phyloP scores from a whole-genome alignment of 2,797 vertebrate species.

The Hippopotamyrus pictus region DNA sequence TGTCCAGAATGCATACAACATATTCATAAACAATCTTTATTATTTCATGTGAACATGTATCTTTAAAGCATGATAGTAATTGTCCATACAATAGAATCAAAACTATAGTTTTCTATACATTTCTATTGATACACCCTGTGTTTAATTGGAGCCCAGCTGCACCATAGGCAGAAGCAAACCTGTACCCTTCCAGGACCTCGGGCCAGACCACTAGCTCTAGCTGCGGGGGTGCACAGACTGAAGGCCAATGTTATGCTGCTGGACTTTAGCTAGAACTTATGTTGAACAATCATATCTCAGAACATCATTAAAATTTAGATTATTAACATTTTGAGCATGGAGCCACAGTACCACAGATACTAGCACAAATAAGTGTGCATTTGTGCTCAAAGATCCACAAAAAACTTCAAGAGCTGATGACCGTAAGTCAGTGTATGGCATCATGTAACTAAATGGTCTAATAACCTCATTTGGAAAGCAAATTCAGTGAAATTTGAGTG shows the following conservation, averaged over 20 bases:
- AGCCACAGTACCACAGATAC: conserved; percentile 53
- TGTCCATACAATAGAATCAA: conserved; percentile 61
- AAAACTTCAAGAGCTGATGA: neutral
- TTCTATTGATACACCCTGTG: conserved; percentile 54
- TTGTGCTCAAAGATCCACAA: conserved; percentile 36
- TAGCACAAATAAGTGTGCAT: conserved; percentile 41
- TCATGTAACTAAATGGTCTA: conserved; percentile 57
- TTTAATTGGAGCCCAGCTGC: conserved; percentile 30
- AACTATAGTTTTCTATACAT: conserved; percentile 53
- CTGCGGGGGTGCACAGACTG: conserved; percentile 7
- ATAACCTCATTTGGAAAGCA: conserved; percentile 55
- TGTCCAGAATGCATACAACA: conserved; percentile 94
- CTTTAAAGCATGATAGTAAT: conserved; percentile 80
- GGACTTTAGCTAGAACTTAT: neutral
- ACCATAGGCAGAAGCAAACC: conserved; percentile 30
- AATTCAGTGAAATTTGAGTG: neutral
- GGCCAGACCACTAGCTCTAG: neutral
- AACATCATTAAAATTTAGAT: neutral
- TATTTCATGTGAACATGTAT: conserved; percentile 61
- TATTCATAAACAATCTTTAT: conserved; percentile 59
- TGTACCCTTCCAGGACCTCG: neutral
- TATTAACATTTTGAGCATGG: conserved; percentile 39
- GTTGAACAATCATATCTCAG: neutral
- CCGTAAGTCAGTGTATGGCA: neutral
- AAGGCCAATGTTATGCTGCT: conserved; percentile 2